phyloP scores from a whole-genome alignment of 2,113 vertebrate genomes.

The Carassius gibelio region DNA sequence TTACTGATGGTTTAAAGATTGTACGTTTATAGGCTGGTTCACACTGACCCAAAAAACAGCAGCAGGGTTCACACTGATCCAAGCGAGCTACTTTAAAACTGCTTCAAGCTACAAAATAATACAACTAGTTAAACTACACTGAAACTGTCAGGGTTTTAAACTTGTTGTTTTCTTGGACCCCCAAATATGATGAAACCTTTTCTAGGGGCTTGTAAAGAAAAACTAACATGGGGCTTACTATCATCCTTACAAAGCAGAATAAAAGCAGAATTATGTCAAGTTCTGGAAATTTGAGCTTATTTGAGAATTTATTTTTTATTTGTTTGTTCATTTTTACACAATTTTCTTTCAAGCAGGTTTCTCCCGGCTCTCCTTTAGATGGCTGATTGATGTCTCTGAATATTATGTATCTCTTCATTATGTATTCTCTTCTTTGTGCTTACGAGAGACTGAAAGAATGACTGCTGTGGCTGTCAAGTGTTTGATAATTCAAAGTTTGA shows the following conservation, averaged over 20 bases:
- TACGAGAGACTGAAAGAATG: constrained; percentile 33
- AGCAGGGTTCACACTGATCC: neutral
- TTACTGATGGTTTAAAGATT: constrained; percentile 22
- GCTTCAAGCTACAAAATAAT: neutral
- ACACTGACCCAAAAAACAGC: neutral
- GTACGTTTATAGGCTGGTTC: constrained; percentile 9
- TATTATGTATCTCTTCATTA: constrained; percentile 20
- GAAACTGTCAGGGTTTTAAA: neutral
- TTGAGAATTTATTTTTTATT: neutral
- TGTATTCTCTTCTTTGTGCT: neutral
- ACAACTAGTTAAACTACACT: neutral
- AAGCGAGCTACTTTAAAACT: neutral
- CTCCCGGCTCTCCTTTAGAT: constrained; percentile 32
- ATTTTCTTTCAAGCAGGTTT: constrained; percentile 26
- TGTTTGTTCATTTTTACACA: neutral
- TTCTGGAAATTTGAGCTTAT: neutral
- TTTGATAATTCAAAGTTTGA: constrained; percentile 31
- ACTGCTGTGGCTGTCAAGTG: neutral
- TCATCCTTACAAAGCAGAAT: neutral
- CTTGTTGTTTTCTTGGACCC: neutral
- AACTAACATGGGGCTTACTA: neutral
- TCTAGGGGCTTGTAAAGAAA: neutral
- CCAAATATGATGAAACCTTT: neutral
- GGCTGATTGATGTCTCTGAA: constrained; percentile 42
- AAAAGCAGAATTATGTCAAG: neutral